phyloP scores from a whole-genome alignment of 64 coral and sea anemone genomes.

The Montipora capricornis region DNA sequence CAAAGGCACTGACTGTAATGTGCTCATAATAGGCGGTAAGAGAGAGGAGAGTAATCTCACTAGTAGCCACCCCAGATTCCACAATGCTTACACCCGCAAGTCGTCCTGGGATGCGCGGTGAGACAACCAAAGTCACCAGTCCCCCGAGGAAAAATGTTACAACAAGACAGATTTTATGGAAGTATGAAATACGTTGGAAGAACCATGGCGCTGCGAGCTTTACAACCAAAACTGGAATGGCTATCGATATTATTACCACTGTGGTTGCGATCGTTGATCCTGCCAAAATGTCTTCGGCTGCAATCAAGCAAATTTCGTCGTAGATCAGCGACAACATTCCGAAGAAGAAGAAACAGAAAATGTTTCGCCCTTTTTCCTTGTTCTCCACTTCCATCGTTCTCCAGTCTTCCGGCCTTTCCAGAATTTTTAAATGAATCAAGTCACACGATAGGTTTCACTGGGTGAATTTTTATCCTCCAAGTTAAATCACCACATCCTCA shows the following conservation, averaged over 20 bases:
- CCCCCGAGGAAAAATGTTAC: conserved; percentile 31
- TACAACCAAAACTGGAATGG: conserved; percentile 44
- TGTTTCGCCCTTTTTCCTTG: conserved; percentile 21
- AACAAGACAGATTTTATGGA: conserved; percentile 47
- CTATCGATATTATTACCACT: conserved; percentile 65
- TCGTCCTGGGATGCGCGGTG: conserved; percentile 19
- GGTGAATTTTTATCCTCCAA: no score
- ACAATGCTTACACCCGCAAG: conserved; percentile 59
- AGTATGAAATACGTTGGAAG: conserved; percentile 39
- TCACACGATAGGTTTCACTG: no score
- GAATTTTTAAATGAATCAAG: no score
- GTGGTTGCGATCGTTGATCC: conserved; percentile 63
- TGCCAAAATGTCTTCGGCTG: conserved; percentile 74
- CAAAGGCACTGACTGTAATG: conserved; percentile 63
- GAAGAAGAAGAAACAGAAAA: conserved; percentile 62
- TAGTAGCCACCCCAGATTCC: conserved; percentile 49
- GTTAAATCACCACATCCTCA: no score
- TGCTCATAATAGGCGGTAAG: conserved; percentile 68
- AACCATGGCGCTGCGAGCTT: conserved; percentile 45
- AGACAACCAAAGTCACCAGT: conserved; percentile 22
- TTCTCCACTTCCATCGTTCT: neutral
- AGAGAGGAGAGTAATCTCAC: conserved; percentile 69
- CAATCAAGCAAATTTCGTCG: conserved; percentile 59
- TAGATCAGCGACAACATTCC: conserved; percentile 59
- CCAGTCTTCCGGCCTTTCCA: no score